Percentiles rank a stretch among this genome's conserved stretches.
These are phyloP conservation scores for Penaeus chinensis DNA, from an alignment of 1,140 invertebrate species.

Conservation along the genomic window DNA sequence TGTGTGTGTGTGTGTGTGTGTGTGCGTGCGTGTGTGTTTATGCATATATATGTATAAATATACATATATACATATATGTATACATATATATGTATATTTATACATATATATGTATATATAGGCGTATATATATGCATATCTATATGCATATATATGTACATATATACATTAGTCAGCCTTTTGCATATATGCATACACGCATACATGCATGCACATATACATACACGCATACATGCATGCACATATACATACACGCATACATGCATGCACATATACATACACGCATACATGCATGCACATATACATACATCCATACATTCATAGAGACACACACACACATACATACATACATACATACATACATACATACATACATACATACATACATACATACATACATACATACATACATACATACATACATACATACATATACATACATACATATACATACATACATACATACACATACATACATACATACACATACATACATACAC, in stretches of 20 bases:
- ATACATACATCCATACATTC: too few relatives aligned
- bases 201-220: background rate
- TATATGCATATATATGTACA: slow-evolving; percentile 35
- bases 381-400: background rate
- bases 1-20: too few relatives aligned
- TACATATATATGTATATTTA: background rate
- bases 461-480: background rate
- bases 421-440: too few relatives aligned
- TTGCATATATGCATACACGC: slow-evolving; percentile 17
- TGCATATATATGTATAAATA: too few relatives aligned
- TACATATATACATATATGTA: background rate
- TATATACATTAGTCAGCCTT: background rate
- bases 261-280: background rate
- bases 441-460: background rate
- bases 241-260: background rate
- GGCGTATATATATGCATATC: slow-evolving; percentile 40
- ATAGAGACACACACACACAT: background rate
- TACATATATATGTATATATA: slow-evolving; percentile 32
- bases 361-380: background rate
- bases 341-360: background rate
- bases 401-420: background rate
- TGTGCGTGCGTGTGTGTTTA: too few relatives aligned
- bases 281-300: background rate
- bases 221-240: background rate
- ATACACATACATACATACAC: background rate